Conservation (phyloP, 1,140 invertebrate genomes). For the Danaus plexippus region DNA sequence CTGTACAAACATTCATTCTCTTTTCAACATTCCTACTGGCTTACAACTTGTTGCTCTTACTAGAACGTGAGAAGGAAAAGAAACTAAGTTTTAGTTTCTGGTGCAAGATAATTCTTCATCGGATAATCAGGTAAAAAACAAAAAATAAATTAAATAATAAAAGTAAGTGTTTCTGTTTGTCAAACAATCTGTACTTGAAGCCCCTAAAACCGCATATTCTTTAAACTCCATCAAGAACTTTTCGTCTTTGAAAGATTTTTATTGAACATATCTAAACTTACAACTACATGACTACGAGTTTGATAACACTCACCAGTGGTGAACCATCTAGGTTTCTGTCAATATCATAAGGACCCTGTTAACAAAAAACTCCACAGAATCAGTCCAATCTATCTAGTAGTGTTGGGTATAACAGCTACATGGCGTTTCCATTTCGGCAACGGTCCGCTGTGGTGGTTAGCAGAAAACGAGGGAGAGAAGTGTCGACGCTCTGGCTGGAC, state of each 20-base stretch:
- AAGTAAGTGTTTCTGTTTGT: too few relatives aligned
- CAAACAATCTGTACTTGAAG: too few relatives aligned
- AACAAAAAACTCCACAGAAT: slow-evolving; percentile 28
- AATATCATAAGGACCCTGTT: too few relatives aligned
- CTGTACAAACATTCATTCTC: slow-evolving; percentile 42
- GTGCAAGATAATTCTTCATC: slow-evolving; percentile 27
- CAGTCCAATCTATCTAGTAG: slow-evolving; percentile 35
- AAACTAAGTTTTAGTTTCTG: slow-evolving; percentile 23
- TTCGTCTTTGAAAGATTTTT: background rate
- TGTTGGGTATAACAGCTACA: slow-evolving; percentile 37
- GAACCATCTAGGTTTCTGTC: too few relatives aligned
- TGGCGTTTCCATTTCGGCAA: slow-evolving; percentile 34
- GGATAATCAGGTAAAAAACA: slow-evolving; percentile 31
- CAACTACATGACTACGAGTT: too few relatives aligned
- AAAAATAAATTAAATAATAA: too few relatives aligned
- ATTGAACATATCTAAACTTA: too few relatives aligned
- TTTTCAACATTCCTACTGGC: slow-evolving; percentile 44
- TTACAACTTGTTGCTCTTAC: slow-evolving; percentile 34
- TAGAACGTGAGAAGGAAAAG: slow-evolving; percentile 23
- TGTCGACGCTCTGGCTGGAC: slow-evolving; percentile 77
- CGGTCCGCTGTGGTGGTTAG: slow-evolving; percentile 40
- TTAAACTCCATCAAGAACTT: background rate
- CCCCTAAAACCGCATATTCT: too few relatives aligned
- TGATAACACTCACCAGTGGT: too few relatives aligned
- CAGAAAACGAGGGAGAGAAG: slow-evolving; percentile 48